phyloP scores from a whole-genome alignment of 2,797 vertebrate species.

The Stomatorhinus walkeri region DNA sequence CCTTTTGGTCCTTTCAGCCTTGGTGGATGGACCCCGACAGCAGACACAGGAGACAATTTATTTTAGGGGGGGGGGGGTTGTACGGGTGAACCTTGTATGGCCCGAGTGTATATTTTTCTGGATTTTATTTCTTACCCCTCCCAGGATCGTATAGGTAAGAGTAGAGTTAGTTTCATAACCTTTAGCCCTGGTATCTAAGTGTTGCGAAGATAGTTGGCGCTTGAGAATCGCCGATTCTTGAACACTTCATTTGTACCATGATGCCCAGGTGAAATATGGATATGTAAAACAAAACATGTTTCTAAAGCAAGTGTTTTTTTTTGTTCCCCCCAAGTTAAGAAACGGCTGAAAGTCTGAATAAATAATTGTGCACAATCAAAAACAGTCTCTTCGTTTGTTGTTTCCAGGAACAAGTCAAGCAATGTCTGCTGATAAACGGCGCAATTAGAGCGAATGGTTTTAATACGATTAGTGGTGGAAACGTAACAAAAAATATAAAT shows the following conservation, averaged over 20 bases:
- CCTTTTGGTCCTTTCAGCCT: neutral
- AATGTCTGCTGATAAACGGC: neutral
- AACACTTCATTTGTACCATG: conserved; percentile 29
- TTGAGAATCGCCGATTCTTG: conserved; percentile 30
- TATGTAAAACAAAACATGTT: neutral
- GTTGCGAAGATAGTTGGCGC: conserved; percentile 36
- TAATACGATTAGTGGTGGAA: neutral
- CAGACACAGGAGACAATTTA: neutral
- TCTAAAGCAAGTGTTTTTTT: conserved; percentile 31
- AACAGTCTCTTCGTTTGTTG: conserved; percentile 19
- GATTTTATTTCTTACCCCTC: neutral
- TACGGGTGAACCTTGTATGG: neutral
- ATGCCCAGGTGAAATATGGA: conserved; percentile 18
- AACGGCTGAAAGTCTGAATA: conserved; percentile 50
- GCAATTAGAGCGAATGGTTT: neutral
- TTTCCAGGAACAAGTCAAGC: neutral
- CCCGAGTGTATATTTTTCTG: neutral
- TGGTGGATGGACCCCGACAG: too few relatives aligned
- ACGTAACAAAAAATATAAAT: neutral
- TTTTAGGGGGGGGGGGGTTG: too few relatives aligned
- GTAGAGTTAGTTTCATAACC: neutral
- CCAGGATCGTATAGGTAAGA: neutral
- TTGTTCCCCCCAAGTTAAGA: conserved; percentile 22
- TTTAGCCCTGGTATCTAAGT: conserved; percentile 36
- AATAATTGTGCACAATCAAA: conserved; percentile 53